Conservation (phyloP, 2,113 vertebrate species). For the Takifugu flavidus region DNA sequence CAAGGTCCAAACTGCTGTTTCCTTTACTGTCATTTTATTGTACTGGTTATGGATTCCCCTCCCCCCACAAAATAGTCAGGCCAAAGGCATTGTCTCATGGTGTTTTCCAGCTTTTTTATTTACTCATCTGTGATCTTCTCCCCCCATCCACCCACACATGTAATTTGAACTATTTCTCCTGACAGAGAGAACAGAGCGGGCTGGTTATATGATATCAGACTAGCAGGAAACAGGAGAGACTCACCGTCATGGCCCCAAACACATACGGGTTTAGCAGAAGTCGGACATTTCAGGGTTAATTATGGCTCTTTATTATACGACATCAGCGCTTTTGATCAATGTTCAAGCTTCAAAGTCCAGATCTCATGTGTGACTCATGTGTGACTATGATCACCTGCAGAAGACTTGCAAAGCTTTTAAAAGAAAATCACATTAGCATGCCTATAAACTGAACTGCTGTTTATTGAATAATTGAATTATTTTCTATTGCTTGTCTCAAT, state of each 20-base stretch:
- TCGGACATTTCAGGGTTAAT: constrained; percentile 11
- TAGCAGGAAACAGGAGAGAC: constrained; percentile 46
- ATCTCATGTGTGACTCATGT: not conserved
- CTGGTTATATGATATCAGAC: constrained; percentile 33
- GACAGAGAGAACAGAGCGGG: constrained; percentile 41
- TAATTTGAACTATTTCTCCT: not conserved
- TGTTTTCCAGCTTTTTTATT: too few species aligned
- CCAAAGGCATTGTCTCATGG: too few species aligned
- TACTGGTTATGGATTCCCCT: too few species aligned
- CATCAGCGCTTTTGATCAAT: constrained; percentile 31
- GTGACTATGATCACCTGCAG: not conserved
- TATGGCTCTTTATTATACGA: not conserved
- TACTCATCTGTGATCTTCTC: too few species aligned
- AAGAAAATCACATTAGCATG: too few species aligned
- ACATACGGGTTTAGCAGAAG: not conserved
- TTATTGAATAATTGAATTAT: too few species aligned
- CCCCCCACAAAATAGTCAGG: too few species aligned
- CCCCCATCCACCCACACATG: too few species aligned
- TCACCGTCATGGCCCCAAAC: constrained; percentile 9
- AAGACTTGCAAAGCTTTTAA: too few species aligned
- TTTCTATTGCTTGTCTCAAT: not conserved
- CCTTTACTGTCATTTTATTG: too few species aligned
- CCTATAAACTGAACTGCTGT: too few species aligned
- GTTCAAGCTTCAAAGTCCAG: constrained; percentile 42
- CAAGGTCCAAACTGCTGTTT: too few species aligned